Conservation (phyloP, 2,113 vertebrate species). For the Sylvietta virens region DNA sequence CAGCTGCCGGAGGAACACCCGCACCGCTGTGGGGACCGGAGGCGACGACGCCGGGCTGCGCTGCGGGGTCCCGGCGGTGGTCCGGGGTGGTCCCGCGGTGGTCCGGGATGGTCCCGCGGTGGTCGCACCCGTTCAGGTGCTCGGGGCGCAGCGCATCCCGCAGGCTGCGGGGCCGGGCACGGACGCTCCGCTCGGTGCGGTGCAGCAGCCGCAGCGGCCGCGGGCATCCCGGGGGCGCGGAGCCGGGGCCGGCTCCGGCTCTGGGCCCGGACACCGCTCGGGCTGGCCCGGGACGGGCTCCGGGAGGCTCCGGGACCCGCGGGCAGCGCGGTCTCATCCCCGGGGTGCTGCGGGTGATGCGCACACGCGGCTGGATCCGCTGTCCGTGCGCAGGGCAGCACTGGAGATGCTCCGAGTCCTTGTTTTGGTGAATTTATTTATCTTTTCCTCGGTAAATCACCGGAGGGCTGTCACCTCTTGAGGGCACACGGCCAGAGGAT, state of each 20-base stretch:
- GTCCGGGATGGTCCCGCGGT: neutral
- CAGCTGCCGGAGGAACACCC: neutral
- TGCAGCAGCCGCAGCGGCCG: neutral
- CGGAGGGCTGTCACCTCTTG: neutral
- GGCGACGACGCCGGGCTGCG: neutral
- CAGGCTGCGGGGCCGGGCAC: neutral
- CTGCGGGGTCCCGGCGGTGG: neutral
- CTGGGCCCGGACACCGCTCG: neutral
- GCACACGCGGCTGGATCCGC: fast-evolving
- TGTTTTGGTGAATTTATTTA: too few species aligned
- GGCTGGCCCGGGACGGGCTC: neutral
- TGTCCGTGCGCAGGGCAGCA: fast-evolving
- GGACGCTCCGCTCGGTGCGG: neutral
- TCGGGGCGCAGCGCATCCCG: neutral
- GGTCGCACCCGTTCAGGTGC: neutral
- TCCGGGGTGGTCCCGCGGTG: neutral
- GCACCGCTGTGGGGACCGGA: neutral
- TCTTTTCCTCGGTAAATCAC: neutral
- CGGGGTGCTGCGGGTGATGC: fast-evolving
- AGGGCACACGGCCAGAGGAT: neutral
- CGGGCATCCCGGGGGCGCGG: neutral
- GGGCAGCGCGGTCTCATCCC: neutral
- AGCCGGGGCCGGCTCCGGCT: neutral
- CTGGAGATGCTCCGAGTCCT: neutral
- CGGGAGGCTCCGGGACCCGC: neutral